phyloP scores from a whole-genome alignment of 2,797 vertebrate species.

The Sebastes baramenuke region DNA sequence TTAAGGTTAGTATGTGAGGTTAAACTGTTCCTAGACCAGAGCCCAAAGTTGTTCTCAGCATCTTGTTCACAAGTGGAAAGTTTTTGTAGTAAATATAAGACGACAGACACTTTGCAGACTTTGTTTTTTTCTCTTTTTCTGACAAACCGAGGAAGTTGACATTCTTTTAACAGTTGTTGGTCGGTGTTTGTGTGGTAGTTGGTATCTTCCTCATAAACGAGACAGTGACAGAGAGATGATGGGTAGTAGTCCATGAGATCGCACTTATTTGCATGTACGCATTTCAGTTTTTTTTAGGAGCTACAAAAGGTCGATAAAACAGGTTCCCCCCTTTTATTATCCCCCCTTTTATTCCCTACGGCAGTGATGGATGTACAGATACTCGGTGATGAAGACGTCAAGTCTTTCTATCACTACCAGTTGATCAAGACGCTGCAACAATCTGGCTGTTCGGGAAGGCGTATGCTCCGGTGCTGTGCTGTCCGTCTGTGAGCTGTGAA shows the following conservation, averaged over 20 bases:
- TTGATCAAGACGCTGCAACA: slow-evolving; percentile 8
- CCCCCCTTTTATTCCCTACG: slow-evolving; percentile 43
- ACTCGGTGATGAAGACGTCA: slow-evolving; percentile 51
- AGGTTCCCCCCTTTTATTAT: not conserved
- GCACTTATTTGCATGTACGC: slow-evolving; percentile 65
- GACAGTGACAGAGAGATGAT: slow-evolving; percentile 51
- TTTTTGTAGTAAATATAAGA: slow-evolving; percentile 56
- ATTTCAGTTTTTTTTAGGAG: slow-evolving; percentile 45
- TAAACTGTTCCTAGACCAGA: slow-evolving; percentile 42
- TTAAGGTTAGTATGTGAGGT: slow-evolving; percentile 45
- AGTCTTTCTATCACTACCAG: slow-evolving; percentile 37
- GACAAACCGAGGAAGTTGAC: slow-evolving; percentile 63
- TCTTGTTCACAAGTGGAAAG: slow-evolving; percentile 22
- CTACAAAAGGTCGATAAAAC: slow-evolving; percentile 74
- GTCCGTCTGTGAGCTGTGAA: slow-evolving; percentile 21
- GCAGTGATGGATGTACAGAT: slow-evolving; percentile 77
- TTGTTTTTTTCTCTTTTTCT: slow-evolving; percentile 47
- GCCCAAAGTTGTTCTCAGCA: slow-evolving; percentile 3
- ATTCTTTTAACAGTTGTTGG: slow-evolving; percentile 44
- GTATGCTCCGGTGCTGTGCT: not conserved
- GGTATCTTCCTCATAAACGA: slow-evolving; percentile 42
- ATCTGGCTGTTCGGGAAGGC: slow-evolving; percentile 18
- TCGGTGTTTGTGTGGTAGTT: slow-evolving; percentile 7
- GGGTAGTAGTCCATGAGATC: slow-evolving; percentile 44
- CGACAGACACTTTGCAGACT: slow-evolving; percentile 50